Evolutionary conservation across 1,140 invertebrate species (phyloP), one percentile per base, ranked within the genome.

Genomic region (Drosophila varians): DNA sequence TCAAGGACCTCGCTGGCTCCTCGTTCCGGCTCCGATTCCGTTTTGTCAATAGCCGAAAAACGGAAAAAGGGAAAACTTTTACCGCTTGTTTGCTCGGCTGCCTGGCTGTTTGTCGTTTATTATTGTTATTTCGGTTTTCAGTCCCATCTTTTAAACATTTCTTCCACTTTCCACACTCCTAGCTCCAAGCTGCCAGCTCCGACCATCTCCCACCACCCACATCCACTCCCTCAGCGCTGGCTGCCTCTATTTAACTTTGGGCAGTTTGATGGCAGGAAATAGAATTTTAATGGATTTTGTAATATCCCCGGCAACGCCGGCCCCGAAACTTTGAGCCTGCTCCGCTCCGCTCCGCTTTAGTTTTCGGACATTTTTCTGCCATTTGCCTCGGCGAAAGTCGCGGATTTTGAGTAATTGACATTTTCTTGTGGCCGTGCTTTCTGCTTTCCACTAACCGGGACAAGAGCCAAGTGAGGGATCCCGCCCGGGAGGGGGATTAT

Each of bases 231-330:
- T 4, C n/a, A 12, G 36, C 36, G 5, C 12, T 49, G 45, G 45
- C 18, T 25, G 45, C 38, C 38, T 86, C 86, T 86, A 87, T 86
- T 86, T 86, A 86, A 86, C 80, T 86, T 86, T 86, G 82, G 80
- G 80, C 80, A 86, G 80, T 86, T 84, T 86, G 80, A 86, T 86
- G 82, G 80, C 80, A 86, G 80, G 80, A 86, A 86, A 86, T 86
- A 86, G 82, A 86, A 86, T 86, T 84, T 86, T 86, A 86, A 86
- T 86, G 80, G 80, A 86, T 86, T 86, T 86, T 87, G 80, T 86
- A 86, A 86, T 86, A 86, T 79, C 79, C 64, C 71, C 60, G 26
- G 46, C 48, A 46, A 54, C 46, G n/a, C n/a, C n/a, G 58, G 45
- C 46, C 40, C 36, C 38, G 28, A 75, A 83, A 72, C 58, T 83